Conservation (phyloP, 2,888 invertebrate species). For the Pasiphila rectangulata region DNA sequence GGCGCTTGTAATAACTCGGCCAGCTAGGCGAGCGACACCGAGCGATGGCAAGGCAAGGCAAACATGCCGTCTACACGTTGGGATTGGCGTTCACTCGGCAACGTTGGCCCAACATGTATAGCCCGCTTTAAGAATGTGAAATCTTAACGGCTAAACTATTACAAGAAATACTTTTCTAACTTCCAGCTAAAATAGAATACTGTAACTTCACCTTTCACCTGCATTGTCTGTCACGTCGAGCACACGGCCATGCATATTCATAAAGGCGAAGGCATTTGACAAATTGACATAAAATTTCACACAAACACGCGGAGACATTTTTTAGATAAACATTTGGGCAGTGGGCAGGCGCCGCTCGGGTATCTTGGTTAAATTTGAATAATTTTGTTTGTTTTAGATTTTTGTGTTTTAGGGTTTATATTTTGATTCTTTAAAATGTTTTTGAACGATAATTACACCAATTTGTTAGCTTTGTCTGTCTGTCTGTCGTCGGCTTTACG, state of each 20-base stretch:
- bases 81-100: too few relatives aligned
- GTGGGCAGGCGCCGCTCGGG: slow-evolving; percentile 49
- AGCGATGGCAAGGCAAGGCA: too few relatives aligned
- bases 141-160: too few relatives aligned
- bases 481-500: too few relatives aligned
- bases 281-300: slow-evolving; percentile 77
- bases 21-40: too few relatives aligned
- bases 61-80: too few relatives aligned
- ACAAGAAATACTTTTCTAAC: too few relatives aligned
- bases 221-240: slow-evolving; percentile 33
- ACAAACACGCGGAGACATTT: slow-evolving; percentile 60
- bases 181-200: slow-evolving; percentile 7
- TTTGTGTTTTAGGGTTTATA: slow-evolving; percentile 18
- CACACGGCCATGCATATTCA: slow-evolving; percentile 72
- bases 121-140: too few relatives aligned
- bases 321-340: slow-evolving; percentile 45
- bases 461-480: too few relatives aligned
- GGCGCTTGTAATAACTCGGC: too few relatives aligned
- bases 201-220: slow-evolving; percentile 33
- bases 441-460: too few relatives aligned
- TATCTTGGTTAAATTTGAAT: slow-evolving; percentile 63
- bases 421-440: background rate
- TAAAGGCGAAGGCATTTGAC: slow-evolving; percentile 60
- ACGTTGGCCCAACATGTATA: too few relatives aligned
- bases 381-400: slow-evolving; percentile 36